Evolutionary conservation across 1,140 invertebrate species (phyloP), one percentile per base, ranked within the genome.

Genomic region (Ephestia elutella): DNA sequence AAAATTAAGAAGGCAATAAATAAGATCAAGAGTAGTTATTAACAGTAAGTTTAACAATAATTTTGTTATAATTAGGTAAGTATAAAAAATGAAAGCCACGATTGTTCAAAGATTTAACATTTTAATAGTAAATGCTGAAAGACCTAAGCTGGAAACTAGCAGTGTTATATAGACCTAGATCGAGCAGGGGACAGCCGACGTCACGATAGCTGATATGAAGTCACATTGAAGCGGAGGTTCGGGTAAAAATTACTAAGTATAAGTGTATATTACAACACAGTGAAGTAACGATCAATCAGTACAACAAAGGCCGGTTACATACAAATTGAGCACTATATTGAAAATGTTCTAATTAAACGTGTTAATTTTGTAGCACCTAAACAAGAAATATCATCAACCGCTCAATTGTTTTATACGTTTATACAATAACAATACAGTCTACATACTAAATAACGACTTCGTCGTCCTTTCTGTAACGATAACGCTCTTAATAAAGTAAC

Each of bases 91-190:
- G 32, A 66, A 74, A 71, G 67, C 55, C 63, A 62, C n/a, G n/a
- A n/a, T 67, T 32, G 57, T 63, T 59, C 53, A 61, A 28, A 44
- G 51, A 55, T 35, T 60, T 54, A 70, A 63, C 38, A 65, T 49
- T 60, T 49, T 56, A 71, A 62, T 54, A 63, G 57, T 68, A 73
- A 70, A 68, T 60, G 50, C 67, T 72, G 62, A 62, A 63, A 48
- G 54, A 68, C 49, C 38, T 62, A 61, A 15, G 38, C 13, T 57
- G 66, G 60, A 71, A 65, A 69, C 73, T 82, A 78, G 73, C 68
- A 80, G 81, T 86, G 82, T 83, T 85, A 83, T 87, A 87, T 80
- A 85, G 84, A 87, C 80, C 76, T 64, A 21, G 60, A 49, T 55
- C 61, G 60, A 70, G 61, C 61, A 70, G 57, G 62, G 58, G 60